Evolutionary conservation across 2,888 invertebrate species (phyloP).

Genomic region (Troglohyphantes excavatus): DNA sequence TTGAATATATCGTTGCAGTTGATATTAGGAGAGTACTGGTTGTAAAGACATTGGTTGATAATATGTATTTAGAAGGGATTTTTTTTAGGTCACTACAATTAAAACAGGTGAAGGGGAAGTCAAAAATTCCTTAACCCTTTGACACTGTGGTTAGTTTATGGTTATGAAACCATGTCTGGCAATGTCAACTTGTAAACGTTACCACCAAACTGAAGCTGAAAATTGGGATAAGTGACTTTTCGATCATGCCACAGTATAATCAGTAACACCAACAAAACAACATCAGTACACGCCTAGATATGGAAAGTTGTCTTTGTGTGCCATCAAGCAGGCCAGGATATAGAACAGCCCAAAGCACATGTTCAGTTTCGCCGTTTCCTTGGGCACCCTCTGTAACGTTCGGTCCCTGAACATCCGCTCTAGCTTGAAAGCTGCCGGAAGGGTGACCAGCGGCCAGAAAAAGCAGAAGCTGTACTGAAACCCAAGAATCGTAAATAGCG

Average conservation of each 20-base stretch:
- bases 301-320: slow-evolving; percentile 78
- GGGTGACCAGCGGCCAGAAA: slow-evolving; percentile 92
- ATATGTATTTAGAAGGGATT: too few relatives aligned
- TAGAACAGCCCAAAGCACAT: slow-evolving; percentile 95
- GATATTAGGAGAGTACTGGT: too few relatives aligned
- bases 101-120: too few relatives aligned
- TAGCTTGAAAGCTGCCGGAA: slow-evolving; percentile 93
- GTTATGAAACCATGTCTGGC: too few relatives aligned
- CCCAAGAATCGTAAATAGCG: slow-evolving; percentile 92
- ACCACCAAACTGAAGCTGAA: too few relatives aligned
- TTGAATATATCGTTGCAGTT: too few relatives aligned
- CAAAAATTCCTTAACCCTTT: too few relatives aligned
- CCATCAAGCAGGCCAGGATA: slow-evolving; percentile 86
- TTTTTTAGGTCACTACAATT: too few relatives aligned
- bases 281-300: slow-evolving; percentile 62
- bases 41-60: too few relatives aligned
- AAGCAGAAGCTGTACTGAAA: slow-evolving; percentile 94
- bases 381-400: slow-evolving; percentile 91
- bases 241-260: background rate
- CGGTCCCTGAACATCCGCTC: slow-evolving; percentile 93
- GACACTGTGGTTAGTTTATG: too few relatives aligned
- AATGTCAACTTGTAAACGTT: too few relatives aligned
- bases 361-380: slow-evolving; percentile 94
- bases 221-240: too few relatives aligned
- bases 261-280: background rate